phyloP scores from a whole-genome alignment of 2,113 vertebrate genomes.

The Asarcornis scutulata region DNA sequence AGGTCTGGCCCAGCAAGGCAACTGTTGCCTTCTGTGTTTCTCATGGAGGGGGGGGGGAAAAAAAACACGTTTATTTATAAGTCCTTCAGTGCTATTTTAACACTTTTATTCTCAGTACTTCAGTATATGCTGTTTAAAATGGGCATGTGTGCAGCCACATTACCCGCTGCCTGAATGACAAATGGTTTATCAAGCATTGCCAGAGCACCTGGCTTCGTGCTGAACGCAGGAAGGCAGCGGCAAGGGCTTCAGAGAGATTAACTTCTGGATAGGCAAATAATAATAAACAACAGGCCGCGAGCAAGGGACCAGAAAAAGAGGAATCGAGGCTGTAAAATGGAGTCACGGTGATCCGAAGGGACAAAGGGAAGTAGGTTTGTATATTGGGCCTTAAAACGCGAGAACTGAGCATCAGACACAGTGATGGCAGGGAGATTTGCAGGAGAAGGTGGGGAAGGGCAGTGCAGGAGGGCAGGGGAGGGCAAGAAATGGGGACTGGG shows the following conservation, averaged over 20 bases:
- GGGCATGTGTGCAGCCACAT: conserved; percentile 43
- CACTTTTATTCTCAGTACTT: conserved; percentile 47
- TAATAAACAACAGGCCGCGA: conserved; percentile 56
- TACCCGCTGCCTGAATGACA: conserved; percentile 61
- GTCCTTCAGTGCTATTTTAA: conserved; percentile 44
- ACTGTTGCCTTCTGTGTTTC: not conserved
- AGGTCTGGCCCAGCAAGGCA: not conserved
- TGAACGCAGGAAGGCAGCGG: conserved; percentile 1
- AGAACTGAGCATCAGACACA: conserved; percentile 58
- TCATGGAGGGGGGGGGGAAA: not conserved
- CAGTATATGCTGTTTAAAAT: conserved; percentile 32
- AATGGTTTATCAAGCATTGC: conserved; percentile 63
- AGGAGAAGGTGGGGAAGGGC: conserved; percentile 16
- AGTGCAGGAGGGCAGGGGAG: not conserved
- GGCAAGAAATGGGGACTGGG: not conserved
- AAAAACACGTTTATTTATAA: conserved; percentile 16
- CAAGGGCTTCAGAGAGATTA: conserved; percentile 68
- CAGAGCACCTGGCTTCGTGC: conserved; percentile 33
- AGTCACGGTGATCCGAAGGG: conserved; percentile 12
- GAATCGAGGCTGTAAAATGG: conserved; percentile 3
- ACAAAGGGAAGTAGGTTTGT: conserved; percentile 57
- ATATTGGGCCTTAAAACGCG: conserved; percentile 46
- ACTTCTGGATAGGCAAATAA: conserved; percentile 66
- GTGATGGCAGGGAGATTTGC: conserved; percentile 24
- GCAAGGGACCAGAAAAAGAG: conserved; percentile 40